Percentiles rank a stretch among this genome's conserved stretches.
phyloP scores from a whole-genome alignment of 1,140 invertebrate species.

The Parapsyche elsis region DNA sequence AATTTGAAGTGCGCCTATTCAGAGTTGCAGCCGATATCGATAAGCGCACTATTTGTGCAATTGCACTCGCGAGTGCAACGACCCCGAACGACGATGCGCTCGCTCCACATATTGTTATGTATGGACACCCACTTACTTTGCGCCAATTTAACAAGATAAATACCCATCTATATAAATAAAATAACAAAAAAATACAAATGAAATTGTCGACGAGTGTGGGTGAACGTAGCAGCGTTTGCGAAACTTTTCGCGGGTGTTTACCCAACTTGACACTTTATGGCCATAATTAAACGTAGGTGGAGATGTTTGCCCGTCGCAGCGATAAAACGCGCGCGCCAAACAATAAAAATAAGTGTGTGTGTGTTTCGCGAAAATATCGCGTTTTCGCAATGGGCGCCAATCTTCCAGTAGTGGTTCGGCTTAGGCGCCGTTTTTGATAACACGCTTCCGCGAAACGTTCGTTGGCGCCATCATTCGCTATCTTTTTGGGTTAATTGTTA shows the following conservation, averaged over 20 bases:
- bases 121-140: no score
- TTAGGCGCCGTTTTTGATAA: slow-evolving; percentile 19
- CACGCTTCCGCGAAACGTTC: slow-evolving; percentile 25
- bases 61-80: slow-evolving; percentile 8
- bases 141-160: no score
- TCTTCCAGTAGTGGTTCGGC: background rate
- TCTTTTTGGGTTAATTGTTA: slow-evolving; percentile 42
- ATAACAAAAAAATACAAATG: no score
- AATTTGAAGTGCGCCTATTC: background rate
- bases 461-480: slow-evolving; percentile 25
- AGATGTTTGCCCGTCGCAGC: background rate
- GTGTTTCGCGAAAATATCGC: background rate
- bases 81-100: background rate
- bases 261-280: slow-evolving; percentile 13
- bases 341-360: background rate
- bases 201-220: no score
- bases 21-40: background rate
- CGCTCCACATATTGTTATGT: slow-evolving; percentile 11
- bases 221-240: background rate
- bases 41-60: slow-evolving; percentile 25
- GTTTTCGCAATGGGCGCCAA: background rate
- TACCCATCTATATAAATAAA: no score
- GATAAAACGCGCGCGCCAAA: slow-evolving; percentile 7
- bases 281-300: slow-evolving; percentile 24
- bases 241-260: slow-evolving; percentile 23